Evolutionary conservation across 2,888 invertebrate genomes (phyloP).

Genomic region (Spodoptera exigua): DNA sequence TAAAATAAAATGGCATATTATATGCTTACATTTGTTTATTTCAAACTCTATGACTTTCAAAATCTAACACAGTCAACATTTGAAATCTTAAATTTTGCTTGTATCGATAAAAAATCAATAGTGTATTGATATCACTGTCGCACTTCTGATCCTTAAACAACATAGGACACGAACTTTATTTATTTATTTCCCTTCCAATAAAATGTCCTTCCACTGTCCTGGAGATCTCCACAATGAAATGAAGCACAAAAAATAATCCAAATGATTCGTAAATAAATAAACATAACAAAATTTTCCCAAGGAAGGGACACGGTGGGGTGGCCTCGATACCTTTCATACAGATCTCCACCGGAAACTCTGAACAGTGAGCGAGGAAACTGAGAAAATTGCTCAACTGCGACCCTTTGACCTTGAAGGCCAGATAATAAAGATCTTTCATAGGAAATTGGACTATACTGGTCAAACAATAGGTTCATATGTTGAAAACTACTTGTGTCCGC

Average conservation of each 20-base stretch:
- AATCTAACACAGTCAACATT: no score
- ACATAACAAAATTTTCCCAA: constrained; percentile 37
- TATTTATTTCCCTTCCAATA: neutral
- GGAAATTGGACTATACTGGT: constrained; percentile 24
- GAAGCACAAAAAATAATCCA: constrained; percentile 26
- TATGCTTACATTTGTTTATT: no score
- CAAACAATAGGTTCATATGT: neutral
- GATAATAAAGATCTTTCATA: constrained; percentile 37
- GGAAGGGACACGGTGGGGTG: constrained; percentile 37
- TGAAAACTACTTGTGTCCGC: constrained; percentile 2
- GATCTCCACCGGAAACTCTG: constrained; percentile 36
- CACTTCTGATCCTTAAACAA: no score
- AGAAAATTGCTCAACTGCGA: constrained; percentile 38
- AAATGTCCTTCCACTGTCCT: neutral
- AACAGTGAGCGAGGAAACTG: constrained; percentile 19
- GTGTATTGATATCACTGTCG: no score
- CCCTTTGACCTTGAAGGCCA: constrained; percentile 33
- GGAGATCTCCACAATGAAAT: constrained; percentile 11
- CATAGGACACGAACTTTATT: no score
- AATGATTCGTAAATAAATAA: constrained; percentile 44
- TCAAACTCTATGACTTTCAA: no score
- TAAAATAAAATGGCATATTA: no score
- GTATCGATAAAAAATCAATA: no score
- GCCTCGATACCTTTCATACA: constrained; percentile 44
- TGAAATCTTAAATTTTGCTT: no score